Evolutionary conservation across 1,140 invertebrate genomes (phyloP).

Genomic region (Aphidius ervi): DNA sequence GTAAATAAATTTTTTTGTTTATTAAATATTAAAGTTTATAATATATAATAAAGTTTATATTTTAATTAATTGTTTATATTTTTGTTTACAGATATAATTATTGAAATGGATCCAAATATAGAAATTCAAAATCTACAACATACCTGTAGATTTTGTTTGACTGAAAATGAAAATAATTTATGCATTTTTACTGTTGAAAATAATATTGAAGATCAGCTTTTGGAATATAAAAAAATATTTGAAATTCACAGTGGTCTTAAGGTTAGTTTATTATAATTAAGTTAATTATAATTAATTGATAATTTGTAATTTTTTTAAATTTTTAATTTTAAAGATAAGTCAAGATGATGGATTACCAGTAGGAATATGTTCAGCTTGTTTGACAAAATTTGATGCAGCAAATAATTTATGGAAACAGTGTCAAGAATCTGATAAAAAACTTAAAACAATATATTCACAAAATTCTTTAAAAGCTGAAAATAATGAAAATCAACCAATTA

Average conservation of each 20-base stretch:
- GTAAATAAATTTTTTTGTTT: too few species aligned
- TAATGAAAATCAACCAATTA: not conserved
- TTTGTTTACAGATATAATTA: too few species aligned
- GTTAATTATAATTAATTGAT: slow-evolving; percentile 3
- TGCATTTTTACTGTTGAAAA: slow-evolving; percentile 30
- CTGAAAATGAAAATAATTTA: slow-evolving; percentile 31
- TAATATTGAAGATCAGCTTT: not conserved
- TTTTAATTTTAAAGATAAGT: slow-evolving; percentile 23
- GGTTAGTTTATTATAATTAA: slow-evolving; percentile 29
- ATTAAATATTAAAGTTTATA: too few species aligned
- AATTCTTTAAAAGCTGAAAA: slow-evolving; percentile 5
- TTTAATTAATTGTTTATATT: too few species aligned
- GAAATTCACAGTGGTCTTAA: slow-evolving; percentile 38
- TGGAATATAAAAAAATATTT: slow-evolving; percentile 18
- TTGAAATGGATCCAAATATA: too few species aligned
- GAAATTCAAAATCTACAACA: not conserved
- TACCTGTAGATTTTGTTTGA: slow-evolving; percentile 37
- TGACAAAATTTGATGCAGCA: slow-evolving; percentile 35
- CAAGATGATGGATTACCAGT: slow-evolving; percentile 39
- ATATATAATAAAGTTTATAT: too few species aligned
- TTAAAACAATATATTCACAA: slow-evolving; percentile 35
- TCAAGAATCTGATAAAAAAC: slow-evolving; percentile 35
- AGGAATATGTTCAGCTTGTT: slow-evolving; percentile 36
- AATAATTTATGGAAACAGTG: slow-evolving; percentile 43
- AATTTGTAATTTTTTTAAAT: not conserved